A percentile compares a stretch with the other conserved stretches of the same genome.
These are phyloP conservation scores for Calliopum simillimum DNA, from an alignment of 2,888 invertebrate species.

Conservation along the genomic window DNA sequence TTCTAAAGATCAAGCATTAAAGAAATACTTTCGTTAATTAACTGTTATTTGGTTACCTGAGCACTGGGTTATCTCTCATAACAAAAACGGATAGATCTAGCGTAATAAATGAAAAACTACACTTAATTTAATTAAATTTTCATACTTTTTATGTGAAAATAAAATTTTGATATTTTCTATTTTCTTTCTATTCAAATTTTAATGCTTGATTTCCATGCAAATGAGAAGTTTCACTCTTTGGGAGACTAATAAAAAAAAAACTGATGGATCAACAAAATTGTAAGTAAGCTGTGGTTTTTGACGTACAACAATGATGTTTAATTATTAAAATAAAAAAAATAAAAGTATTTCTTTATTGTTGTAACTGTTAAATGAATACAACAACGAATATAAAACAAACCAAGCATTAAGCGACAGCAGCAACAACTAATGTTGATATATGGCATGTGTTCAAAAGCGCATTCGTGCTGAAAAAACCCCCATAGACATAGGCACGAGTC, in stretches of 20 bases:
- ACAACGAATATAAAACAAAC: slow-evolving; percentile 1
- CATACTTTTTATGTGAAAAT: slow-evolving; percentile 3
- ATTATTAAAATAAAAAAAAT: too few relatives aligned
- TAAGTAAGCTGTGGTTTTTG: background rate
- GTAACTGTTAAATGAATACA: background rate
- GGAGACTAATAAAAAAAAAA: background rate
- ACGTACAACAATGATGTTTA: too few relatives aligned
- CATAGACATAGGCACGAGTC: background rate
- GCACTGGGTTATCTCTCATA: too few relatives aligned
- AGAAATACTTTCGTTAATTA: too few relatives aligned
- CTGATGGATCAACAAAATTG: background rate
- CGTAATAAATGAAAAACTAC: slow-evolving; percentile 6
- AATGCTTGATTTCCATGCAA: slow-evolving; percentile 9
- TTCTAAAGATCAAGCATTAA: too few relatives aligned
- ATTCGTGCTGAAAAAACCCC: slow-evolving; percentile 28
- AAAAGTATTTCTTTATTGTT: too few relatives aligned
- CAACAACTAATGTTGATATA: slow-evolving; percentile 6
- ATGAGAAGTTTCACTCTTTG: background rate
- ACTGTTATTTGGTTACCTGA: too few relatives aligned
- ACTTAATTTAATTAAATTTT: slow-evolving; percentile 21
- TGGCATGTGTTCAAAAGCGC: slow-evolving; percentile 24
- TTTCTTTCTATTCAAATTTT: background rate
- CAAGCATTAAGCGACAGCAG: slow-evolving; percentile 3
- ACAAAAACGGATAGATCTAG: background rate
- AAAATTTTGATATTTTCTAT: background rate